phyloP scores from a whole-genome alignment of 2,888 invertebrate genomes.

The Blomia tropicalis region DNA sequence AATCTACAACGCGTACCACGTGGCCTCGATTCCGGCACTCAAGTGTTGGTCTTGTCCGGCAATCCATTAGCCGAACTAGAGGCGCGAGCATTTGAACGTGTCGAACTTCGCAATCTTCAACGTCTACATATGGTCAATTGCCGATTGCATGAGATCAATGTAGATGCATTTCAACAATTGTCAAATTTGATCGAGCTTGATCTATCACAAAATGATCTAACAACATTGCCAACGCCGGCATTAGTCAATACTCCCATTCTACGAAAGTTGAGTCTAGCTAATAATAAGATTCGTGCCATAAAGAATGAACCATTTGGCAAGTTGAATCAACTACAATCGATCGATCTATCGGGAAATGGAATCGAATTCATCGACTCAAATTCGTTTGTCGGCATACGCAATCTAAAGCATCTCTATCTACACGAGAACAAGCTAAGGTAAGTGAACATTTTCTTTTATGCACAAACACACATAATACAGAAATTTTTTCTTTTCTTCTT shows the following conservation, averaged over 20 bases:
- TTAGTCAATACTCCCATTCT: slow-evolving; percentile 27
- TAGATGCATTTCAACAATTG: slow-evolving; percentile 29
- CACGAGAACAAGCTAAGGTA: slow-evolving; percentile 29
- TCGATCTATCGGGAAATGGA: slow-evolving; percentile 28
- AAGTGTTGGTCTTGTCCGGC: slow-evolving; percentile 29
- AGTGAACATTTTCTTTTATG: neutral
- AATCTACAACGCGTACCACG: slow-evolving; percentile 27
- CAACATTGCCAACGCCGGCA: slow-evolving; percentile 28
- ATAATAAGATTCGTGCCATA: slow-evolving; percentile 29
- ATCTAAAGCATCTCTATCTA: slow-evolving; percentile 29
- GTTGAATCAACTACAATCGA: slow-evolving; percentile 26
- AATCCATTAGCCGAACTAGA: slow-evolving; percentile 27
- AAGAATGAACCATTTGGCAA: slow-evolving; percentile 28
- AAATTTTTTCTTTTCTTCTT: neutral
- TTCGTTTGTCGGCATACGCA: slow-evolving; percentile 29
- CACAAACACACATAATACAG: neutral
- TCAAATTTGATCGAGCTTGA: slow-evolving; percentile 31
- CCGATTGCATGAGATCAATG: slow-evolving; percentile 27
- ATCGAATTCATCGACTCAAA: slow-evolving; percentile 28
- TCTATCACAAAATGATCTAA: slow-evolving; percentile 29
- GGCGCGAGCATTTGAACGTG: slow-evolving; percentile 27
- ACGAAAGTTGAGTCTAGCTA: slow-evolving; percentile 28
- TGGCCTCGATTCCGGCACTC: slow-evolving; percentile 28
- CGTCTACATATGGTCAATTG: slow-evolving; percentile 28
- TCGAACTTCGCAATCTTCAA: slow-evolving; percentile 28